Evolutionary conservation across 1,140 invertebrate genomes (phyloP).

Genomic region (Drosophila pectinifera): DNA sequence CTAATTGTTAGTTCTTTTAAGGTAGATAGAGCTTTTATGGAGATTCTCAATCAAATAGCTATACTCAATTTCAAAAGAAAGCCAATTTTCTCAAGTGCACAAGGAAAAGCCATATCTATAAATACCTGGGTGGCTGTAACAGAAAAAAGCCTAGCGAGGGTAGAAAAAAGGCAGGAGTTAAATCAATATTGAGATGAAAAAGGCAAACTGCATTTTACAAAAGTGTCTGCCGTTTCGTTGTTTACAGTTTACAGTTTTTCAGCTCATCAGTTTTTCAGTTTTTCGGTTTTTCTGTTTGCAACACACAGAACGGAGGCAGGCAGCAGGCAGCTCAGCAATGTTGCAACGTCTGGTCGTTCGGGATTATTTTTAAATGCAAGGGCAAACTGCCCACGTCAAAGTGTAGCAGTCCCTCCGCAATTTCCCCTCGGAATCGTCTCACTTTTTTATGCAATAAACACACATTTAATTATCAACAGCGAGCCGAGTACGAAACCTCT

Average conservation of each 20-base stretch:
- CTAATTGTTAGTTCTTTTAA: not conserved
- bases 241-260: conserved; percentile 41
- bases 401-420: conserved; percentile 11
- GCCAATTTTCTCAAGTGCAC: conserved; percentile 2
- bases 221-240: conserved; percentile 39
- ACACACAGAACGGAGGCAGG: conserved; percentile 22
- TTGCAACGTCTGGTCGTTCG: conserved; percentile 57
- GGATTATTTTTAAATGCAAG: conserved; percentile 79
- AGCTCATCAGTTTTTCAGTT: conserved; percentile 5
- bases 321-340: conserved; percentile 38
- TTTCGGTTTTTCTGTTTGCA: conserved; percentile 18
- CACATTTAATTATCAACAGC: conserved; percentile 66
- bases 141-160: no score
- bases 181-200: conserved; percentile 65
- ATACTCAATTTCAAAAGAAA: not conserved
- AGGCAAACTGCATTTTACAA: conserved; percentile 47
- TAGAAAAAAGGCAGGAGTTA: conserved; percentile 47
- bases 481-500: conserved; percentile 11
- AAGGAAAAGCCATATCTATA: conserved; percentile 53
- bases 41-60: not conserved
- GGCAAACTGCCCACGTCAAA: conserved; percentile 67
- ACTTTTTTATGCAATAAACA: conserved; percentile 60
- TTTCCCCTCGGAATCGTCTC: not conserved
- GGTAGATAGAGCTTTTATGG: not conserved
- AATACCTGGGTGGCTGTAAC: conserved; percentile 34